phyloP scores from a whole-genome alignment of 2,797 vertebrate genomes.

The Oreortyx pictus region DNA sequence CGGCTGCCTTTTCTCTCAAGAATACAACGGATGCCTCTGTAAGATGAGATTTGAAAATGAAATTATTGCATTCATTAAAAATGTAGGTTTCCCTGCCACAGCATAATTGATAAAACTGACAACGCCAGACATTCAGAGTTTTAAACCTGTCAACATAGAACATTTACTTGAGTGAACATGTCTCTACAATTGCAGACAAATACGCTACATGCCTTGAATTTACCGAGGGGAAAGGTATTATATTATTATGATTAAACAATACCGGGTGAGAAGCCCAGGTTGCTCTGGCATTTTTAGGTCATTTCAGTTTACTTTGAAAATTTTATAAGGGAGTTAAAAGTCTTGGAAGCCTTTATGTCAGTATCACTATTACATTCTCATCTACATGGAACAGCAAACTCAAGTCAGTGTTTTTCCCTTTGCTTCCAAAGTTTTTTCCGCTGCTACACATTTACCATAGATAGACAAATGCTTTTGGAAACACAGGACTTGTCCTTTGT shows the following conservation, averaged over 20 bases:
- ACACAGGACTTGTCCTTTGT: rapidly evolving
- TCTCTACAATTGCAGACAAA: conserved; percentile 39
- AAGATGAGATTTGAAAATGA: not conserved
- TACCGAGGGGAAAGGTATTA: conserved; percentile 30
- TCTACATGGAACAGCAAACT: not conserved
- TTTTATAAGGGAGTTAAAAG: not conserved
- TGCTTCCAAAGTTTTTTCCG: not conserved
- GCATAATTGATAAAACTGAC: conserved; percentile 49
- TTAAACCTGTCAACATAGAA: conserved; percentile 13
- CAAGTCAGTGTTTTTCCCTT: not conserved
- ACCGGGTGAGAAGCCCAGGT: conserved; percentile 47
- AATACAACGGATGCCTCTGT: not conserved
- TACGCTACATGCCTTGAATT: not conserved
- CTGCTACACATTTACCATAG: not conserved
- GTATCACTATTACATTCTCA: not conserved
- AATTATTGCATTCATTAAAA: conserved; percentile 8
- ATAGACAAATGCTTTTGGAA: not conserved
- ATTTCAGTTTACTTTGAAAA: conserved; percentile 43
- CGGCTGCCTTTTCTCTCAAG: conserved; percentile 5
- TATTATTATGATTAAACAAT: conserved; percentile 69
- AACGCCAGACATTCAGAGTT: conserved; percentile 1
- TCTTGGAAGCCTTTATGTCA: conserved; percentile 22
- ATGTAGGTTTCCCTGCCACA: conserved; percentile 26
- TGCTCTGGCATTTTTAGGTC: conserved; percentile 73
- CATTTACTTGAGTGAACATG: conserved; percentile 38